Evolutionary conservation across 1,140 invertebrate genomes (phyloP).

Genomic region (Brachionus angularis): DNA sequence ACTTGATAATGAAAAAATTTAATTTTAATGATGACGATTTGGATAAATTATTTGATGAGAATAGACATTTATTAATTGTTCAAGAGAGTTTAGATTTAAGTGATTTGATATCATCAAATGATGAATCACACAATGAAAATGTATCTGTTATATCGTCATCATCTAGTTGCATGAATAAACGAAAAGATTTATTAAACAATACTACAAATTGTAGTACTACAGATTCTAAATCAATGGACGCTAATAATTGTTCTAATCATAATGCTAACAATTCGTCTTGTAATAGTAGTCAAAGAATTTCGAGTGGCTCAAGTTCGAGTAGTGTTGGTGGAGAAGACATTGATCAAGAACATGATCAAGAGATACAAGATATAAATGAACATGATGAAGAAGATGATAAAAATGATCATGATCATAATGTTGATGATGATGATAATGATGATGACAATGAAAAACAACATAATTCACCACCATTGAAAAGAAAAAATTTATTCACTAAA

Average conservation of each 20-base stretch:
- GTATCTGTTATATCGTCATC: neutral
- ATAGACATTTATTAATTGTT: constrained; percentile 26
- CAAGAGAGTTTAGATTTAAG: constrained; percentile 26
- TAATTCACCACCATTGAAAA: neutral
- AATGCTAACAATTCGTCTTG: too few relatives aligned
- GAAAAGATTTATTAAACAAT: neutral
- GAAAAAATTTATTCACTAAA: neutral
- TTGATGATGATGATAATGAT: constrained; percentile 19
- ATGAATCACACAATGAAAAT: constrained; percentile 24
- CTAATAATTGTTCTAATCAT: too few relatives aligned
- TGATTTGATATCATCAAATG: constrained; percentile 2
- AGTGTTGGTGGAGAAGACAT: too few relatives aligned
- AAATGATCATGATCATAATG: neutral
- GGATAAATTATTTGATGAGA: constrained; percentile 28
- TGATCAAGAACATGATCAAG: too few relatives aligned
- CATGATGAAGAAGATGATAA: too few relatives aligned
- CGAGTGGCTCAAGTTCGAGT: too few relatives aligned
- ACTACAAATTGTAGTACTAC: too few relatives aligned
- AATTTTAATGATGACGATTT: constrained; percentile 17
- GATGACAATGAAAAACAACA: neutral
- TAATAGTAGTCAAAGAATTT: too few relatives aligned
- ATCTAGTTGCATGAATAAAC: neutral
- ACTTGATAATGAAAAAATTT: constrained; percentile 23
- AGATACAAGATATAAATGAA: too few relatives aligned
- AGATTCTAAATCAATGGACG: too few relatives aligned